Conservation (phyloP, 2,888 invertebrate genomes). For the Cephus pulcher region DNA sequence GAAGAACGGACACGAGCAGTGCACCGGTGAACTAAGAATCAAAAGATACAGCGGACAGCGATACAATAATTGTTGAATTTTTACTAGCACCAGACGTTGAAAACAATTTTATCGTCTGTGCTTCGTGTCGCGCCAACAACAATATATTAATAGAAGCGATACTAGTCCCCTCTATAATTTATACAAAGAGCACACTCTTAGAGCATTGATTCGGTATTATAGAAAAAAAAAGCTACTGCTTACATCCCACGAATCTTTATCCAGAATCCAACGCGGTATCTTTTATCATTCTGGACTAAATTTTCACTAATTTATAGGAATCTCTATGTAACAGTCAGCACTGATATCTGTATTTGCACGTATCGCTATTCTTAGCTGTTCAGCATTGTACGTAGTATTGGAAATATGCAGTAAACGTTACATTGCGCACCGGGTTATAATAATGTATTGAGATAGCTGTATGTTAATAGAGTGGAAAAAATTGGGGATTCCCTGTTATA, state of each 20-base stretch:
- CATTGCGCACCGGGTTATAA: neutral
- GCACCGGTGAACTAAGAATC: neutral
- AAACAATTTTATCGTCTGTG: constrained; percentile 13
- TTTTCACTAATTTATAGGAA: neutral
- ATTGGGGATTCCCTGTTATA: neutral
- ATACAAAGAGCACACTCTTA: neutral
- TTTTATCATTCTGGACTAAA: neutral
- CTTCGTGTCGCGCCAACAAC: neutral
- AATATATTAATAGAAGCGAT: constrained; percentile 14
- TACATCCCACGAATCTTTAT: neutral
- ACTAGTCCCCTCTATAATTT: constrained; percentile 16
- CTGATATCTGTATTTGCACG: neutral
- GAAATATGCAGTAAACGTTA: neutral
- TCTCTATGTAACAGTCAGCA: neutral
- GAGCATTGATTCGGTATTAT: neutral
- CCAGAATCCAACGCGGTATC: neutral
- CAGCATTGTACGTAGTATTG: neutral
- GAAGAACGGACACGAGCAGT: neutral
- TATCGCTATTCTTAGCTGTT: neutral
- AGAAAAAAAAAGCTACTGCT: neutral
- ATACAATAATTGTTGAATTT: constrained; percentile 2
- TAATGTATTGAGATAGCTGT: neutral
- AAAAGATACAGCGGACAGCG: constrained; percentile 8
- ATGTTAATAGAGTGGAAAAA: neutral
- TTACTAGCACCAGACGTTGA: neutral